These are phyloP conservation scores for Erithacus rubecula DNA, from an alignment of 2,797 vertebrate species.

Conservation along the genomic window DNA sequence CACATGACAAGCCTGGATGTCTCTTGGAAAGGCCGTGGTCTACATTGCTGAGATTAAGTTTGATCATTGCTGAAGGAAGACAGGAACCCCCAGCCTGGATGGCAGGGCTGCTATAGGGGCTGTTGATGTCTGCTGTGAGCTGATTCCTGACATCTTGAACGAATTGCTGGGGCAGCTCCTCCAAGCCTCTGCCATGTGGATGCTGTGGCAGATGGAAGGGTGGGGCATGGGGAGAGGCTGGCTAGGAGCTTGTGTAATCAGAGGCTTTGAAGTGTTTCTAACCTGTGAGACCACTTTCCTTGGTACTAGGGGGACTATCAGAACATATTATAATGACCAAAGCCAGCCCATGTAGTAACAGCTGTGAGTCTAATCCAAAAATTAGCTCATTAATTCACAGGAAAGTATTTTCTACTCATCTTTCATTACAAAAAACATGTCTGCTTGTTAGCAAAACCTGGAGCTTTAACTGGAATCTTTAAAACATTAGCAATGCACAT, in stretches of 20 bases:
- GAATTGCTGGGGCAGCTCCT: slow-evolving; percentile 72
- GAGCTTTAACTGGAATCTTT: slow-evolving; percentile 34
- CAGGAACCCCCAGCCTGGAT: slow-evolving; percentile 22
- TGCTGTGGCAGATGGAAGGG: slow-evolving; percentile 58
- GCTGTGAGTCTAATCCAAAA: slow-evolving; percentile 70
- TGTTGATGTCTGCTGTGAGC: slow-evolving; percentile 68
- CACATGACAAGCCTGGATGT: slow-evolving; percentile 42
- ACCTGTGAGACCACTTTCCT: slow-evolving; percentile 76
- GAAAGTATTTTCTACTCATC: slow-evolving; percentile 65
- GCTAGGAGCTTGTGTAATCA: slow-evolving; percentile 75
- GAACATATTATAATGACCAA: slow-evolving; percentile 80
- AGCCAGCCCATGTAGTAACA: slow-evolving; percentile 68
- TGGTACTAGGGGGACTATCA: slow-evolving; percentile 72
- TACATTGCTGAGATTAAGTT: slow-evolving; percentile 19
- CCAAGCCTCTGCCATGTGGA: slow-evolving; percentile 75
- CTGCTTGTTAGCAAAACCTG: slow-evolving; percentile 26
- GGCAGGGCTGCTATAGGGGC: slow-evolving; percentile 22
- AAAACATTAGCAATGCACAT: slow-evolving; percentile 48
- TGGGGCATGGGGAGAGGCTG: slow-evolving; percentile 28
- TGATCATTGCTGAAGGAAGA: slow-evolving; percentile 53
- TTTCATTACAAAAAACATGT: slow-evolving; percentile 40
- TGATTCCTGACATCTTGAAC: slow-evolving; percentile 85
- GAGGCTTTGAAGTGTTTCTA: slow-evolving; percentile 70
- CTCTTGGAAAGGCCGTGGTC: background rate
- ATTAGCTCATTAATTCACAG: slow-evolving; percentile 71